phyloP scores from a whole-genome alignment of 1,140 invertebrate genomes.

The Drosophila seguyi region DNA sequence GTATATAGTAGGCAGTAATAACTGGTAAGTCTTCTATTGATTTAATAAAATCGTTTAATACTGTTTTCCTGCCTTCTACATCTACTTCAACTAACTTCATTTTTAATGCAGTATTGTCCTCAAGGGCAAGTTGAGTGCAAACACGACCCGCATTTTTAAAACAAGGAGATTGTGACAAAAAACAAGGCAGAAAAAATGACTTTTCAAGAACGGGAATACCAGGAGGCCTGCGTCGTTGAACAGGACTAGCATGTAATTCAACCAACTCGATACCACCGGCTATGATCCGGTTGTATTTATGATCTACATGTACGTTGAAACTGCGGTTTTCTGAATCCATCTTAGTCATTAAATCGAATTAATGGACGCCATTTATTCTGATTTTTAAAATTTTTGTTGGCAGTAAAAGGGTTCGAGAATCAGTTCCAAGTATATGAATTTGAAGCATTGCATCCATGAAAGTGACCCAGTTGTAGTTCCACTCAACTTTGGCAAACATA shows the following conservation, averaged over 20 bases:
- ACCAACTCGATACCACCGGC: conserved; percentile 94
- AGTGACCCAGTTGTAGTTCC: conserved; percentile 94
- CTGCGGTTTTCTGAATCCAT: conserved; percentile 81
- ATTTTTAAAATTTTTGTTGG: conserved; percentile 94
- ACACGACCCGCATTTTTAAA: conserved; percentile 66
- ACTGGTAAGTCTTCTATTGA: conserved; percentile 88
- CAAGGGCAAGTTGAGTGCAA: conserved; percentile 90
- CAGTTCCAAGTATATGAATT: conserved; percentile 91
- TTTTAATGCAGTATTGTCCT: conserved; percentile 90
- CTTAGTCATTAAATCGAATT: conserved; percentile 86
- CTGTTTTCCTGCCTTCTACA: conserved; percentile 79
- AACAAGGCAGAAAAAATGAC: conserved; percentile 91
- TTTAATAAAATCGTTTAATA: conserved; percentile 87
- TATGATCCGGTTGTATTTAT: conserved; percentile 85
- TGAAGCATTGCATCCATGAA: conserved; percentile 98
- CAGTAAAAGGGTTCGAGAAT: conserved; percentile 91
- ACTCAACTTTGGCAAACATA: conserved; percentile 87
- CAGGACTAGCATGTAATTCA: conserved; percentile 92
- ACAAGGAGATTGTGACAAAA: conserved; percentile 84
- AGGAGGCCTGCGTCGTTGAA: conserved; percentile 88
- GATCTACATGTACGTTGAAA: conserved; percentile 80
- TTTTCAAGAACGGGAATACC: conserved; percentile 90
- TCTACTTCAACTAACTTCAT: conserved; percentile 89
- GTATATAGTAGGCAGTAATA: conserved; percentile 85
- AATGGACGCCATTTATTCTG: conserved; percentile 90